phyloP scores from a whole-genome alignment of 2,888 invertebrate species.

The Trichogramma dendrolimi region DNA sequence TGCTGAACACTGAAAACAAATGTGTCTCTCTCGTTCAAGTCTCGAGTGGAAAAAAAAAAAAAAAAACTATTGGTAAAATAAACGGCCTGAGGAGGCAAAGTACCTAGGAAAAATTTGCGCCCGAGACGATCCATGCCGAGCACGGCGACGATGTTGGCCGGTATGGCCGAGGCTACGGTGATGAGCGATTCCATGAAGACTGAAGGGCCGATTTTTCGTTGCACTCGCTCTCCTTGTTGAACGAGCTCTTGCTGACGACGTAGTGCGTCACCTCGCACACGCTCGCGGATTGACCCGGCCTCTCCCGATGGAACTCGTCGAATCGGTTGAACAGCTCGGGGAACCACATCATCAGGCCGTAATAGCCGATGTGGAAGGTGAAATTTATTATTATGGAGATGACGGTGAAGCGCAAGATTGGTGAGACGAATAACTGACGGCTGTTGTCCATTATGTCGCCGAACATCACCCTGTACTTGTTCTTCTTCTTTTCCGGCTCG shows the following conservation, averaged over 20 bases:
- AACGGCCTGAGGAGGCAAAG: conserved; percentile 27
- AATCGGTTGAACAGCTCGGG: conserved; percentile 90
- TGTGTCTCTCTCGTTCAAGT: conserved; percentile 51
- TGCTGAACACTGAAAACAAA: conserved; percentile 70
- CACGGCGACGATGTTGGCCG: conserved; percentile 78
- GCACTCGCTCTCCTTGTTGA: conserved; percentile 59
- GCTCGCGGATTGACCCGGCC: conserved; percentile 56
- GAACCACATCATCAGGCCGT: conserved; percentile 96
- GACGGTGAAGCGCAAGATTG: conserved; percentile 76
- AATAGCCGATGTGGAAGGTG: conserved; percentile 91
- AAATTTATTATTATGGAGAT: conserved; percentile 87
- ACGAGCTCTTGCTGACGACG: conserved; percentile 67
- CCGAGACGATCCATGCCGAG: conserved; percentile 82
- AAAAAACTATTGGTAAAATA: background rate
- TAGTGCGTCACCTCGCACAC: conserved; percentile 75
- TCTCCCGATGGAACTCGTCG: conserved; percentile 70
- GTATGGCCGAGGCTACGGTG: conserved; percentile 80
- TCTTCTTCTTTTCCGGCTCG: conserved; percentile 38
- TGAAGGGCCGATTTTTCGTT: conserved; percentile 70
- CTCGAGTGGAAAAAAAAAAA: background rate
- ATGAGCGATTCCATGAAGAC: conserved; percentile 85
- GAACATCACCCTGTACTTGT: conserved; percentile 68
- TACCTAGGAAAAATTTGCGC: conserved; percentile 77
- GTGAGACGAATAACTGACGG: conserved; percentile 73
- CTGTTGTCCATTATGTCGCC: conserved; percentile 76